A percentile compares a stretch with the other conserved stretches of the same genome.
Evolutionary conservation across 1,140 invertebrate species (phyloP).

Genomic region (Zaprionus davidi): DNA sequence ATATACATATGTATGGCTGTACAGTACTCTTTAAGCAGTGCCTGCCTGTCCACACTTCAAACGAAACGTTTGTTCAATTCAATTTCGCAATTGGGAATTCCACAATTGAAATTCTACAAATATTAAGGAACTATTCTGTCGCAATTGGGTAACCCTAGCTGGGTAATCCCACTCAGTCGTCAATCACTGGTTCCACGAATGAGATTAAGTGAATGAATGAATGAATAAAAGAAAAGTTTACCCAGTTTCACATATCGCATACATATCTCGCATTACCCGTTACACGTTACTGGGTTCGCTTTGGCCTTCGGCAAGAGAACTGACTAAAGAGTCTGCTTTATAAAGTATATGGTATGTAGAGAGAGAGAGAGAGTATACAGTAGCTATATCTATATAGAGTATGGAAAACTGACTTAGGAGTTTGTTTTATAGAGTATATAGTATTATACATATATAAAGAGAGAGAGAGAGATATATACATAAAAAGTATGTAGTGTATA

Average conservation of each 20-base stretch:
- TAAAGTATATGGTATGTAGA: no score
- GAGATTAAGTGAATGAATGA: slow-evolving; percentile 5
- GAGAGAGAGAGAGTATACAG: no score
- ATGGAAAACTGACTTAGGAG: no score
- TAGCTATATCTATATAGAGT: no score
- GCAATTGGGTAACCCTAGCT: slow-evolving; percentile 3
- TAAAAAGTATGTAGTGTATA: no score
- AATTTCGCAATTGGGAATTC: not conserved
- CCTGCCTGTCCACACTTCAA: not conserved
- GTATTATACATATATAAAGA: no score
- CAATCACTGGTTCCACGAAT: slow-evolving; percentile 5
- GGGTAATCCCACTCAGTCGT: slow-evolving; percentile 14
- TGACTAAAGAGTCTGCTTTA: no score
- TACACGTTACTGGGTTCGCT: not conserved
- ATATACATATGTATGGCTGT: not conserved
- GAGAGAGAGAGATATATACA: no score
- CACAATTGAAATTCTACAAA: not conserved
- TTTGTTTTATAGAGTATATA: no score
- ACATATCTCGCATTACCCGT: no score
- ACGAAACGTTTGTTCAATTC: not conserved
- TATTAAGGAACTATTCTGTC: not conserved
- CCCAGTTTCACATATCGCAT: no score
- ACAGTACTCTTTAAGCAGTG: not conserved
- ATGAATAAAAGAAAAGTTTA: not conserved
- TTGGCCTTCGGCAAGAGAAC: not conserved